phyloP scores from a whole-genome alignment of 2,113 vertebrate genomes.

The Saccopteryx leptura region DNA sequence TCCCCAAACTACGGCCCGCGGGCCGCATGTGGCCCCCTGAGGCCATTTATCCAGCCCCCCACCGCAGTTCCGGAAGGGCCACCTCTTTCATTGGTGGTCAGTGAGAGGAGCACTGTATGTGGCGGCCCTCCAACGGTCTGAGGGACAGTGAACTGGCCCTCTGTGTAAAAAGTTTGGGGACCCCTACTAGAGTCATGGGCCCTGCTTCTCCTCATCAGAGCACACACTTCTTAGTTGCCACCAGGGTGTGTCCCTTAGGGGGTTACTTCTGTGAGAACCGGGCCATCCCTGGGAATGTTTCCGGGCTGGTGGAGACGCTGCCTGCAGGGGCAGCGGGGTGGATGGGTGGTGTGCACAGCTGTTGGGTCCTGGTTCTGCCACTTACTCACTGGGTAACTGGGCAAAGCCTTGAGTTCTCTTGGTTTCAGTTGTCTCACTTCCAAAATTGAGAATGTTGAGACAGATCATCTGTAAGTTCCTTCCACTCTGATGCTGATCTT shows the following conservation, averaged over 20 bases:
- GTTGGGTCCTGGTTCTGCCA: not conserved
- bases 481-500: not conserved
- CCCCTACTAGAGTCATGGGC: not conserved
- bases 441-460: not conserved
- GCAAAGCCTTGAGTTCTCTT: not conserved
- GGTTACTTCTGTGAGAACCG: not conserved
- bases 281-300: not conserved
- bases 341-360: no score
- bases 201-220: not conserved
- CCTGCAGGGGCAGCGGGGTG: accelerated
- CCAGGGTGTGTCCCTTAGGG: not conserved
- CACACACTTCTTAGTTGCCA: not conserved
- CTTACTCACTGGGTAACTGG: not conserved
- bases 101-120: no score
- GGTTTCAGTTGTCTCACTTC: not conserved
- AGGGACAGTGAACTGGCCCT: no score
- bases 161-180: no score
- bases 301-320: accelerated
- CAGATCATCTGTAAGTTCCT: accelerated
- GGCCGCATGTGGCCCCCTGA: no score
- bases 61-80: no score
- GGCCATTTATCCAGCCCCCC: no score
- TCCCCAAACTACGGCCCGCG: no score
- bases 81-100: no score
- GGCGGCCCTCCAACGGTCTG: no score